Conservation (phyloP, 2,888 invertebrate genomes). For the Chrysolina americana region DNA sequence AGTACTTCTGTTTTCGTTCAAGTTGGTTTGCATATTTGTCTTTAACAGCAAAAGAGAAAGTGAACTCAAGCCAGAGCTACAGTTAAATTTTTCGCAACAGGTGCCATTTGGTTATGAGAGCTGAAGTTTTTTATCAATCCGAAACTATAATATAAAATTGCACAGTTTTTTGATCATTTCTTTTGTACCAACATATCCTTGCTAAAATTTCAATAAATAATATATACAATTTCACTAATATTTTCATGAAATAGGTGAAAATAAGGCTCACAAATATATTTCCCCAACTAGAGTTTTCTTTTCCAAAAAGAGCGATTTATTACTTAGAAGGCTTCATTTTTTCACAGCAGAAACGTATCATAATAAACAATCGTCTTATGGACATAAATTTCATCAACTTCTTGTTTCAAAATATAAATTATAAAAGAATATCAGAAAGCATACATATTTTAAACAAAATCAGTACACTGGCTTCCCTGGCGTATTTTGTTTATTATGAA, state of each 20-base stretch:
- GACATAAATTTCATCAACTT: neutral
- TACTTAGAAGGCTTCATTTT: neutral
- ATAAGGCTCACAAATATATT: conserved; percentile 8
- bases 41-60: neutral
- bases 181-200: conserved; percentile 36
- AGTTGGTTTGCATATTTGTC: neutral
- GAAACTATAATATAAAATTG: conserved; percentile 13
- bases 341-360: conserved; percentile 2
- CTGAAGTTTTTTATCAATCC: neutral
- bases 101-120: neutral
- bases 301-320: neutral
- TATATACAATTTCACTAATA: conserved; percentile 40
- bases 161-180: conserved; percentile 37
- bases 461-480: too few relatives aligned
- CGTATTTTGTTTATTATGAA: neutral
- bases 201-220: conserved; percentile 37
- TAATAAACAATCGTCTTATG: neutral
- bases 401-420: too few relatives aligned
- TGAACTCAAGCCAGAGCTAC: neutral
- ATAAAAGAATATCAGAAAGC: too few relatives aligned
- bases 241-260: neutral
- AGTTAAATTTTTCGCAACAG: neutral
- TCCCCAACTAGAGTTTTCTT: neutral
- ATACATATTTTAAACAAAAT: too few relatives aligned
- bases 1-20: conserved; percentile 15